Conservation (phyloP, 1,140 invertebrate genomes). For the Listronotus bonariensis region DNA sequence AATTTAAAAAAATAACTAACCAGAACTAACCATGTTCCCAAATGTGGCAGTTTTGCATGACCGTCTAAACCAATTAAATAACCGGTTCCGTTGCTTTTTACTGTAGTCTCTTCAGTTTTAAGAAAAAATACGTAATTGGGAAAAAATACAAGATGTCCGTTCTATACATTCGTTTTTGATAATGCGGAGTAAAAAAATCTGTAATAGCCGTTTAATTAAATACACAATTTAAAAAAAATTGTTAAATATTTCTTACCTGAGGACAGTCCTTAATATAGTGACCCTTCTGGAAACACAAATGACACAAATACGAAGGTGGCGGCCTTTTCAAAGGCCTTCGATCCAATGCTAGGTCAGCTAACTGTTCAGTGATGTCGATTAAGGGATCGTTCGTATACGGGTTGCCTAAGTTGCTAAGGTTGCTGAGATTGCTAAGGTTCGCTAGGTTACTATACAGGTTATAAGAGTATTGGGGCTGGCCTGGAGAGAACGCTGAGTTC, state of each 20-base stretch:
- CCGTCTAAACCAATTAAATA: too few species aligned
- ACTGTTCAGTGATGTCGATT: conserved; percentile 66
- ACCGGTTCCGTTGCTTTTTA: too few species aligned
- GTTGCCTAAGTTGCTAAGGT: conserved; percentile 18
- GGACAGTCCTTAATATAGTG: conserved; percentile 93
- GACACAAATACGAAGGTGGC: conserved; percentile 82
- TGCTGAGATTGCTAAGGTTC: conserved; percentile 19
- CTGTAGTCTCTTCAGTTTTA: too few species aligned
- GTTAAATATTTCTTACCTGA: conserved; percentile 65
- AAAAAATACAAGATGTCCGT: too few species aligned
- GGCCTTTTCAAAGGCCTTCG: conserved; percentile 69
- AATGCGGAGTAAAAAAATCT: too few species aligned
- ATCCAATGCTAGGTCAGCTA: conserved; percentile 66
- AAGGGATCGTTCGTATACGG: conserved; percentile 28
- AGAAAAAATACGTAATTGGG: too few species aligned
- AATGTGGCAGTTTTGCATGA: too few species aligned
- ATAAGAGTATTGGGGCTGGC: conserved; percentile 27
- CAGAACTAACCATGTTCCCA: too few species aligned
- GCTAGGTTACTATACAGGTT: conserved; percentile 31
- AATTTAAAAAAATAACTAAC: too few species aligned
- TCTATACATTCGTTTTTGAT: too few species aligned
- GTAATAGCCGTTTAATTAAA: too few species aligned
- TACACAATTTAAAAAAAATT: not conserved
- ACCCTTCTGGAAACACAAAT: conserved; percentile 90
- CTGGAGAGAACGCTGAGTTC: conserved; percentile 29